Percentiles rank a stretch among this genome's conserved stretches.
phyloP scores from a whole-genome alignment of 2,797 vertebrate genomes.

The Bovichtus diacanthus region DNA sequence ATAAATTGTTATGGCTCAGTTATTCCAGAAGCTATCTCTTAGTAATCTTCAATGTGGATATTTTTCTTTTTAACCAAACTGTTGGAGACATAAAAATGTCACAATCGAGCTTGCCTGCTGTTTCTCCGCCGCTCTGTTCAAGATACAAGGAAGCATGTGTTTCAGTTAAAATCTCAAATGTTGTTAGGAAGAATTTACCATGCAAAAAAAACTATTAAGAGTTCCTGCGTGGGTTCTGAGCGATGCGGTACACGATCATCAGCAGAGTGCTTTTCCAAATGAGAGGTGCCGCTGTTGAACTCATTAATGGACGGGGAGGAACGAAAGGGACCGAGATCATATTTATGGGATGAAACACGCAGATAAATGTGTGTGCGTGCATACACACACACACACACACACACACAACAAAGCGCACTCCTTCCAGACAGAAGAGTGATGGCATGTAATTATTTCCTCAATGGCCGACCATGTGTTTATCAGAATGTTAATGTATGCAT shows the following conservation, averaged over 20 bases:
- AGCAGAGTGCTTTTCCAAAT: conserved; percentile 58
- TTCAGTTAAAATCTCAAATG: conserved; percentile 31
- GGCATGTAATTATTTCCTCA: conserved; percentile 98
- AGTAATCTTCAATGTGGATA: conserved; percentile 6
- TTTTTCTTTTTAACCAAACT: conserved; percentile 16
- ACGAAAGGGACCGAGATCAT: conserved; percentile 68
- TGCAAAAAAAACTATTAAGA: conserved; percentile 10
- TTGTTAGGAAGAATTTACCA: conserved; percentile 31
- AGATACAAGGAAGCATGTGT: conserved; percentile 15
- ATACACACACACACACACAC: conserved; percentile 10
- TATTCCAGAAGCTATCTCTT: conserved; percentile 1
- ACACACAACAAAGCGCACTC: conserved; percentile 60
- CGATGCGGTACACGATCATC: conserved; percentile 25
- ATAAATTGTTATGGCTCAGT: background rate
- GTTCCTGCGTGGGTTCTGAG: conserved; percentile 40
- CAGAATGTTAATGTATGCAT: conserved; percentile 99
- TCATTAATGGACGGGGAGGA: conserved; percentile 66
- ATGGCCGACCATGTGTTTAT: conserved; percentile 94
- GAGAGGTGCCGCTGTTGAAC: conserved; percentile 59
- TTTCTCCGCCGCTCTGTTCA: conserved; percentile 21
- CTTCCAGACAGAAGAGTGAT: conserved; percentile 89
- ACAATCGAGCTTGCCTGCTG: conserved; percentile 12
- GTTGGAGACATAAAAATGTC: conserved; percentile 20
- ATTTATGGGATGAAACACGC: conserved; percentile 69
- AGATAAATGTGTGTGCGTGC: conserved; percentile 47